A percentile compares a stretch with the other conserved stretches of the same genome.
phyloP scores from a whole-genome alignment of 1,140 invertebrate species.

The Drosophila takahashii region DNA sequence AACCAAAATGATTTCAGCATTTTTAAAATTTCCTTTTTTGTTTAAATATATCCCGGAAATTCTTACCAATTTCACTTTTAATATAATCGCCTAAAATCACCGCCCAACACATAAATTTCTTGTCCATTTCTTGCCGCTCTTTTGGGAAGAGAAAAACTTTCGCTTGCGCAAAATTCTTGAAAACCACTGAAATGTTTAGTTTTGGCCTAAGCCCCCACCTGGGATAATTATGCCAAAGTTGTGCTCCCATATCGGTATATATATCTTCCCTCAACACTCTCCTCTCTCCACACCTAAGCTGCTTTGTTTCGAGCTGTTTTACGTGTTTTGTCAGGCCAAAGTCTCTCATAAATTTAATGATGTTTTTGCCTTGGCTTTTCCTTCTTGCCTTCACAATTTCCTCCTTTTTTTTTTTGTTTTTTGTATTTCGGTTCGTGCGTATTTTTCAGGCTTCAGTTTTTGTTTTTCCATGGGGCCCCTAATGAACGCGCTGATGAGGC shows the following conservation, averaged over 20 bases:
- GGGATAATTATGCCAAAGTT: conserved; percentile 47
- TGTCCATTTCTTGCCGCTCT: not conserved
- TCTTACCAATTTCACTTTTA: not conserved
- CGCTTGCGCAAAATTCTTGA: conserved; percentile 11
- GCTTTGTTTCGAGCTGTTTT: conserved; percentile 45
- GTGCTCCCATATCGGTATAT: conserved; percentile 19
- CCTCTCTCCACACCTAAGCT: conserved; percentile 8
- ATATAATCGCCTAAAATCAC: conserved; percentile 1
- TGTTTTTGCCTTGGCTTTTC: conserved; percentile 54
- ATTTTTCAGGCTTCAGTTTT: conserved; percentile 38
- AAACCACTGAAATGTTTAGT: conserved; percentile 31
- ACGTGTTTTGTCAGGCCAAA: conserved; percentile 56
- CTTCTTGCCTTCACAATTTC: conserved; percentile 17
- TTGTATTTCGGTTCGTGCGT: conserved; percentile 10
- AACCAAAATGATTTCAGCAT: too few species aligned
- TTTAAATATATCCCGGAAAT: not conserved
- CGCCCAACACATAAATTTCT: not conserved
- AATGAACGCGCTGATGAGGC: conserved; percentile 80
- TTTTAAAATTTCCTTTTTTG: too few species aligned
- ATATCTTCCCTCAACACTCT: not conserved
- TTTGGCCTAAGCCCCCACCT: conserved; percentile 29
- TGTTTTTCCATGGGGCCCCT: conserved; percentile 32
- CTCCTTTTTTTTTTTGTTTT: not conserved
- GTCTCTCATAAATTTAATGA: conserved; percentile 77
- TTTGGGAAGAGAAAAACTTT: conserved; percentile 8